Conservation (phyloP, 2,888 invertebrate genomes). For the Caenorhabditis japonica region DNA sequence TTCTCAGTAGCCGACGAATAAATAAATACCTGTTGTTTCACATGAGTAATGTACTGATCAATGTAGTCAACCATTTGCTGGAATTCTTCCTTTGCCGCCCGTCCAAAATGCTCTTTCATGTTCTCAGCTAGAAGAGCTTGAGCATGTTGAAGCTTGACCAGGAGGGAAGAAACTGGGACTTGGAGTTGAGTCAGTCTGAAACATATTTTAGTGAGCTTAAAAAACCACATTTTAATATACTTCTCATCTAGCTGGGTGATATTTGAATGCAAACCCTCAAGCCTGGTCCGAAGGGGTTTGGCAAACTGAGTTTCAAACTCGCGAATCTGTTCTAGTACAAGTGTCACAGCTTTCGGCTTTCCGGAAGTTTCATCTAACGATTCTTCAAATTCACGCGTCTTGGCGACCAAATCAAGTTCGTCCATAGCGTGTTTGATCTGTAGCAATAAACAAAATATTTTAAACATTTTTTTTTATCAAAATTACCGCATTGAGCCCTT, state of each 20-base stretch:
- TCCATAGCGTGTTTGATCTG: conserved; percentile 61
- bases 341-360: conserved; percentile 59
- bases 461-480: background rate
- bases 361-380: conserved; percentile 53
- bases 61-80: conserved; percentile 56
- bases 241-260: conserved; percentile 57
- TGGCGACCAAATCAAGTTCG: conserved; percentile 59
- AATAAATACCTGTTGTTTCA: conserved; percentile 55
- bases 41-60: conserved; percentile 62
- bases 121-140: conserved; percentile 65
- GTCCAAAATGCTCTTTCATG: conserved; percentile 63
- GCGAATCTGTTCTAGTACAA: conserved; percentile 63
- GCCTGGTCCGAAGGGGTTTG: conserved; percentile 52
- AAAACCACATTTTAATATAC: conserved; percentile 13
- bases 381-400: conserved; percentile 59
- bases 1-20: too few species aligned
- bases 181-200: conserved; percentile 60
- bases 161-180: conserved; percentile 63
- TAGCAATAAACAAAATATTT: background rate
- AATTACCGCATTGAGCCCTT: conserved; percentile 55
- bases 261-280: conserved; percentile 56
- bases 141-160: conserved; percentile 68
- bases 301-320: conserved; percentile 63
- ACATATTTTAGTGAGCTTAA: background rate
- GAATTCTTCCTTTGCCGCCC: conserved; percentile 64